Evolutionary conservation across 2,113 vertebrate genomes (phyloP).

Genomic region (Eudyptes chrysolophus): DNA sequence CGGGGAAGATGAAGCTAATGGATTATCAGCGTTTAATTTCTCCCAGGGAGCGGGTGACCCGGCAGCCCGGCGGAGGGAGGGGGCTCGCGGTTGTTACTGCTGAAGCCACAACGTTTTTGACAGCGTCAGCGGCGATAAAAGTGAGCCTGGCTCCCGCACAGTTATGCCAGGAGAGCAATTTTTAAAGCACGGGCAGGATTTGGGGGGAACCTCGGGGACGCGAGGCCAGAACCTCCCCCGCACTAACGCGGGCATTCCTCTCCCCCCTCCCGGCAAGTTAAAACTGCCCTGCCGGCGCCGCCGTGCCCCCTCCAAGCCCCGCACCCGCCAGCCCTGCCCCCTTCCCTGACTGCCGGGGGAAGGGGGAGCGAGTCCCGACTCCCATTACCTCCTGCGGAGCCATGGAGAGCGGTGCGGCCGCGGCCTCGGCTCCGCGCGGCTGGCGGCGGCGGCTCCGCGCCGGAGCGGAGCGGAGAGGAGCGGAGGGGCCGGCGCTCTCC

Average conservation of each 20-base stretch:
- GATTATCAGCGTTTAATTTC: neutral
- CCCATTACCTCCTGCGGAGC: conserved; percentile 52
- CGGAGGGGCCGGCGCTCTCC: neutral
- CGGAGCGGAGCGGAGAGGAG: neutral
- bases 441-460: neutral
- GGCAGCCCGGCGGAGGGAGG: neutral
- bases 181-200: neutral
- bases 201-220: neutral
- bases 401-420: conserved; percentile 5
- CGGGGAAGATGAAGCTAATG: neutral
- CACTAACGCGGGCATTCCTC: neutral
- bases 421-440: neutral
- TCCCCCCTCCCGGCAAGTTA: neutral
- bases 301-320: neutral
- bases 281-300: neutral
- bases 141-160: neutral
- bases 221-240: neutral
- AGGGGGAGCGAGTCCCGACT: neutral
- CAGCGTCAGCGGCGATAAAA: neutral
- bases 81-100: neutral
- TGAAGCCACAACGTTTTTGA: neutral
- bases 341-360: neutral
- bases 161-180: neutral
- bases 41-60: neutral
- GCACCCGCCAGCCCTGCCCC: neutral